Conservation (phyloP, 2,113 vertebrate genomes). For the Gallinago undulata region DNA sequence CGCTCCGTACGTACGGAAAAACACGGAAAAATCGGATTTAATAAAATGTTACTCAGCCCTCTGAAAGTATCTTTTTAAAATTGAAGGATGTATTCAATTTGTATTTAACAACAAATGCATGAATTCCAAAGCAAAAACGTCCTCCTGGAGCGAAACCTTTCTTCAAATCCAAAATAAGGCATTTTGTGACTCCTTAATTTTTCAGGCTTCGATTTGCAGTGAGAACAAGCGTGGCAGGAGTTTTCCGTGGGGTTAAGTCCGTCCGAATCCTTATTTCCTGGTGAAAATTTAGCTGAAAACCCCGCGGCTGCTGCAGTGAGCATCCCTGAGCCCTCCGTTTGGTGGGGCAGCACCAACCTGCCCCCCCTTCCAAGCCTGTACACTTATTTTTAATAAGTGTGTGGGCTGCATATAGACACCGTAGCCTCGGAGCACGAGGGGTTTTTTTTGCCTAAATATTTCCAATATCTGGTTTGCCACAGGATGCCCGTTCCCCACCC, state of each 20-base stretch:
- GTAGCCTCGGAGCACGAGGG: not conserved
- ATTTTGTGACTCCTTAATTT: not conserved
- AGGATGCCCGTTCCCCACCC: not conserved
- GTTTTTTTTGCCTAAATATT: not conserved
- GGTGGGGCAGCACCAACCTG: not conserved
- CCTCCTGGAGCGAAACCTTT: not conserved
- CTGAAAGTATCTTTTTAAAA: not conserved
- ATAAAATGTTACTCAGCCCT: not conserved
- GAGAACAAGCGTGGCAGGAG: not conserved
- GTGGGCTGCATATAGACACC: fast-evolving
- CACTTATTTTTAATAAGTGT: not conserved
- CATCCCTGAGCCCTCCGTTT: not conserved
- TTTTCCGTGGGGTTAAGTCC: not conserved
- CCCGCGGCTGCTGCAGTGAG: not conserved
- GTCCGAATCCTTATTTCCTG: not conserved
- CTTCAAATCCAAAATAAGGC: not conserved
- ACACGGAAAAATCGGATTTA: not conserved
- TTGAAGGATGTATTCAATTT: not conserved
- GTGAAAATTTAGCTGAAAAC: not conserved
- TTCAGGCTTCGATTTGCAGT: not conserved
- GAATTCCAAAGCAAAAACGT: not conserved
- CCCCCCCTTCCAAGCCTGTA: not conserved
- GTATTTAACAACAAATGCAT: not conserved
- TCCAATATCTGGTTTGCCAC: not conserved
- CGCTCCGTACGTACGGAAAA: not conserved